Evolutionary conservation across 2,888 invertebrate species (phyloP), one percentile per base, ranked within the genome.

Genomic region (Seladonia tumulorum): DNA sequence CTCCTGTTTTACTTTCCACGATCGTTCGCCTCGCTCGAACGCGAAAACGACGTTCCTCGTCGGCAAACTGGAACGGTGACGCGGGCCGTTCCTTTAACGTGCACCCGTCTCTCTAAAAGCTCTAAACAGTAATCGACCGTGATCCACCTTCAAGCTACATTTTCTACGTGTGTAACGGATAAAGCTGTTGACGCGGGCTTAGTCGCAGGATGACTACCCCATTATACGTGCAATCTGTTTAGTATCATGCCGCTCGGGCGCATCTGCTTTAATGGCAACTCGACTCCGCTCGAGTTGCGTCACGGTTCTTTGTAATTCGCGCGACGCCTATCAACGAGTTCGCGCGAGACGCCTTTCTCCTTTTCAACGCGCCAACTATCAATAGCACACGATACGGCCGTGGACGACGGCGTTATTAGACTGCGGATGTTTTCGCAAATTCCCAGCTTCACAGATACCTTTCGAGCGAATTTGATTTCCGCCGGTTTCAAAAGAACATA

Each of bases 211-310:
- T 81, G 83, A 82, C 88, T 85, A 87, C 77, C 89, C 85, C 79
- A 88, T 89, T 91, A 90, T 90, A 88, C 88, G 86, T 82, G 90
- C 87, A 88, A 88, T 91, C 90, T 91, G 83, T 83, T 91, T 90
- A 88, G 81, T 82, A 89, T 90, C 87, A 75, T 71, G 78, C 25
- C 47, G 76, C 84, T 83, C 63, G 39, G 29, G 66, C 49, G 78
- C 81, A 80, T 78, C 81, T 66, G 71, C 89, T 85, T 82, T 90
- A 90, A 89, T 86, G 87, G 82, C 74, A 86, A 87, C 90, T 72
- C 80, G 85, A 88, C 85, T 82, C 87, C 70, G 63, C 47, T 85
- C 82, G 78, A 87, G 84, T 88, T 90, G 88, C 84, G 79, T 79
- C 71, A 81, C 76, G 63, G 81, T 83, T 81, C 86, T 87, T 82